A percentile compares a stretch with the other conserved stretches of the same genome.
phyloP scores from a whole-genome alignment of 2,113 vertebrate genomes.

The Passer montanus region DNA sequence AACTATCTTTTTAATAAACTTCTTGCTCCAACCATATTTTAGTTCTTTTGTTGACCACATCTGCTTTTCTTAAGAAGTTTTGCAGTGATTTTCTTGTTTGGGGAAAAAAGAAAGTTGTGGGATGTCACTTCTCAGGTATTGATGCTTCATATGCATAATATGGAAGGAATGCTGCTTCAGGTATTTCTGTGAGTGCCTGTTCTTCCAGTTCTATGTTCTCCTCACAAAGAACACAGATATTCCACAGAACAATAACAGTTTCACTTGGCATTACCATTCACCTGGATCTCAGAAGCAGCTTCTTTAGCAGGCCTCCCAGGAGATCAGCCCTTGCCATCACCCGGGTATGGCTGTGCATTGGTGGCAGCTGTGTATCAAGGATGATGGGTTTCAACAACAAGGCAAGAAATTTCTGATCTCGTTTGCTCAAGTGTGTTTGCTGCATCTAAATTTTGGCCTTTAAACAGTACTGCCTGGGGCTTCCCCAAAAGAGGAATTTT shows the following conservation, averaged over 20 bases:
- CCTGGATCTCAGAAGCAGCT: not conserved
- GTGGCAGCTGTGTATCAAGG: not conserved
- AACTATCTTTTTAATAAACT: not conserved
- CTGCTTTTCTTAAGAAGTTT: not conserved
- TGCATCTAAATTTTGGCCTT: not conserved
- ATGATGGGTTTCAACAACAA: not conserved
- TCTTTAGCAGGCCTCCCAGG: not conserved
- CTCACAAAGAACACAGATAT: not conserved
- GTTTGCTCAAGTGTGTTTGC: not conserved
- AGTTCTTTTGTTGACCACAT: not conserved
- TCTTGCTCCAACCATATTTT: not conserved
- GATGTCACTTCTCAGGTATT: not conserved
- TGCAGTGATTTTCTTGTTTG: not conserved
- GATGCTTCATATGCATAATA: not conserved
- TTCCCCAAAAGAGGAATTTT: not conserved
- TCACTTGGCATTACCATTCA: not conserved
- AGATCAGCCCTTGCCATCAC: not conserved
- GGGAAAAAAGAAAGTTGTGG: accelerated
- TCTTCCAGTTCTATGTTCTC: not conserved
- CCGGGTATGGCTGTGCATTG: not conserved
- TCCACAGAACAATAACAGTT: not conserved
- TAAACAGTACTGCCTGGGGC: not conserved
- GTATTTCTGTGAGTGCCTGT: not conserved
- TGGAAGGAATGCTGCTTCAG: not conserved
- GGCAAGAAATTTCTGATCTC: not conserved